Base-by-base conservation (phyloP, 2,888 invertebrate genomes). In the Hirtodrosophila duncani region DNA sequence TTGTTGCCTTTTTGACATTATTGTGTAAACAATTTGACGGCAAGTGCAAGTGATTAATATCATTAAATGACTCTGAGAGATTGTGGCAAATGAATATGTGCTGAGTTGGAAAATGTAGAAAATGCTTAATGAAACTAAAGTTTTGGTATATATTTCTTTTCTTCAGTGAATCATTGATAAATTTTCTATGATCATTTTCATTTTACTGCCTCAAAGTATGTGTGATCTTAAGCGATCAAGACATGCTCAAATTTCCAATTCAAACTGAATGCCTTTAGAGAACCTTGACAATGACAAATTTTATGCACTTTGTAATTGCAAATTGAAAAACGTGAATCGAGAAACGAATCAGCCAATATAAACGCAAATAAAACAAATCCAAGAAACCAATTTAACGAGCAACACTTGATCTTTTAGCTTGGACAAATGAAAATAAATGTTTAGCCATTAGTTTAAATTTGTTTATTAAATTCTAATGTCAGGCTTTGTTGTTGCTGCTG, bases 301-400 rank as follows among this genome's bases (percentile, higher is more conserved):
- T 41, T 41, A 49, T 33, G 46, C 38, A 36, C 10, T 33, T 30
- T 46, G 46, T 74, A 74, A 80, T 75, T 72, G 75, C 66, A 64
- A 80, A 80, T 75, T 64, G 72, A 62, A 72, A 75, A 80, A 69
- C 80, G 80, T 80, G 74, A 63, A 59, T 55, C 50, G 56, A 29
- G 33, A 56, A 55, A 10, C 45, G 21, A 60, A 51, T 50, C 10
- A 5, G 20, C n/a, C 31, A 63, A 70, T 46, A 46, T 46, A 56
- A 46, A 38, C 41, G 43, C 46, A 57, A 61, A 57, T 46, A 34
- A 33, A 46, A 38, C 20, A 18, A 16, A 14, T n/a, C 23, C 21
- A 16, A 34, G 37, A 49, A 53, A 51, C 48, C n/a, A n/a, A 44
- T 38, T 45, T 8, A 34, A 21, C 17, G 24, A 24, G 41, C 38